phyloP scores from a whole-genome alignment of 2,113 vertebrate genomes.

The Neotragus moschatus region DNA sequence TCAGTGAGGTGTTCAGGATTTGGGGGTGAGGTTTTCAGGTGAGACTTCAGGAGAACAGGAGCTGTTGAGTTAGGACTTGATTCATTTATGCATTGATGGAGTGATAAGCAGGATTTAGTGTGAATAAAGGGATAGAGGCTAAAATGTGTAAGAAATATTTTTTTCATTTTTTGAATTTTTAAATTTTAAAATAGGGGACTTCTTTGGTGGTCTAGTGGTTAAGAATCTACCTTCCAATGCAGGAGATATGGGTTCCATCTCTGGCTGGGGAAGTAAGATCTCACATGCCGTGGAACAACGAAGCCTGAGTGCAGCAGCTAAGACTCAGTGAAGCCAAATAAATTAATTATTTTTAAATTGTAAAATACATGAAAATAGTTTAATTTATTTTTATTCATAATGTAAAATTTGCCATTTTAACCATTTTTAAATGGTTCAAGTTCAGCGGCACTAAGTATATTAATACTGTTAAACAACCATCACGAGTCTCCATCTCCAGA shows the following conservation, averaged over 20 bases:
- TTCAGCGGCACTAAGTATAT: neutral
- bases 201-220: neutral
- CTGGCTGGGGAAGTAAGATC: neutral
- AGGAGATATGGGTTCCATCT: neutral
- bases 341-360: neutral
- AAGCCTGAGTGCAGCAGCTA: neutral
- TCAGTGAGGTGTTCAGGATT: neutral
- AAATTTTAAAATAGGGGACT: neutral
- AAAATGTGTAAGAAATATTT: neutral
- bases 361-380: neutral
- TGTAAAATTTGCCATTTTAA: neutral
- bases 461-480: neutral
- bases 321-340: neutral
- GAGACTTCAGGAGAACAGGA: neutral
- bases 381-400: neutral
- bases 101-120: neutral
- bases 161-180: neutral
- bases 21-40: neutral
- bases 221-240: neutral
- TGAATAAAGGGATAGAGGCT: neutral
- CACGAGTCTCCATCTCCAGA: neutral
- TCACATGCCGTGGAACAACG: neutral
- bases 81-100: neutral
- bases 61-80: neutral
- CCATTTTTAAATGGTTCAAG: neutral